Percentiles rank a stretch among this genome's conserved stretches.
phyloP scores from a whole-genome alignment of 2,797 vertebrate species.

The Gallinago stenura region DNA sequence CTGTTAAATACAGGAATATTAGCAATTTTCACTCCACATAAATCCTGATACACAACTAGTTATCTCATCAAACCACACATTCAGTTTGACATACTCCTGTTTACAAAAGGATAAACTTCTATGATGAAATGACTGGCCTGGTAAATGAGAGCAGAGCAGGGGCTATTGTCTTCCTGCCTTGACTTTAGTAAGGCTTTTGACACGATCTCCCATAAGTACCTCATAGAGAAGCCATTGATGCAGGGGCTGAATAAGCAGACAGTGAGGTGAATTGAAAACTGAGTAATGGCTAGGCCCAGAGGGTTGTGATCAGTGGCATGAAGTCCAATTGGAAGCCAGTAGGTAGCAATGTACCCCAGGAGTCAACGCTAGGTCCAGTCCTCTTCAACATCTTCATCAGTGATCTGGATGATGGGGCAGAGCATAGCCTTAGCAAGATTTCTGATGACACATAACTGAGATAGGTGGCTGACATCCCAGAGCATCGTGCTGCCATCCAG shows the following conservation, averaged over 20 bases:
- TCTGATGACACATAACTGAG: background rate
- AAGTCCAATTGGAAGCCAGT: background rate
- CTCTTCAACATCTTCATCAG: background rate
- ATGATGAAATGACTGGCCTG: background rate
- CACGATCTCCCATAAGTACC: background rate
- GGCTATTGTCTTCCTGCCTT: background rate
- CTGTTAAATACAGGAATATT: background rate
- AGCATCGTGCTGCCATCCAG: background rate
- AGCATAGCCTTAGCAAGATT: background rate
- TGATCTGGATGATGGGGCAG: background rate
- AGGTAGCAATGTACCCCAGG: background rate
- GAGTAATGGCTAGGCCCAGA: background rate
- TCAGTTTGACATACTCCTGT: background rate
- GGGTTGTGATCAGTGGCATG: background rate
- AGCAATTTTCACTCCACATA: background rate
- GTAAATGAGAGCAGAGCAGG: background rate
- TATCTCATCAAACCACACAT: background rate
- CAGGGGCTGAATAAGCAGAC: background rate
- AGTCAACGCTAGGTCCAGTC: background rate
- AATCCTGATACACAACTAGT: background rate
- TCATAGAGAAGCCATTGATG: background rate
- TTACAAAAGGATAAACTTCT: background rate
- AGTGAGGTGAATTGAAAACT: background rate
- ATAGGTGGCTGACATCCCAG: accelerated
- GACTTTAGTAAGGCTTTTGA: background rate